Evolutionary conservation across 2,888 invertebrate species (phyloP), one percentile per base, ranked within the genome.

Genomic region (Ennomos fuscantarius): DNA sequence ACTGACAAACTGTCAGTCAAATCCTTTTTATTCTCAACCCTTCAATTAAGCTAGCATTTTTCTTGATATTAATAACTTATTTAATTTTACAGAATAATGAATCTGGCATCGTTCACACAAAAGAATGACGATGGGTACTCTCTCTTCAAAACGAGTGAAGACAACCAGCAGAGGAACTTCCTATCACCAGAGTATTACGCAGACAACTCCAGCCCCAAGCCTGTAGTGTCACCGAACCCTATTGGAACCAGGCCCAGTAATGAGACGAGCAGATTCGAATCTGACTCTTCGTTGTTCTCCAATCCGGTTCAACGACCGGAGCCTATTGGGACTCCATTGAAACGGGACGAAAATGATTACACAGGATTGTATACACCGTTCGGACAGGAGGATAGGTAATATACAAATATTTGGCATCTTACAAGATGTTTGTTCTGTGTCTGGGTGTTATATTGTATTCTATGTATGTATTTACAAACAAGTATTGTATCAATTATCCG

Each of bases 51-150:
- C n/a, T n/a, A n/a, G n/a, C n/a, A n/a, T n/a, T n/a, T n/a, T n/a
- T n/a, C n/a, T n/a, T n/a, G n/a, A n/a, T n/a, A n/a, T n/a, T n/a
- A n/a, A n/a, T n/a, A n/a, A n/a, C n/a, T n/a, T n/a, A n/a, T n/a
- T n/a, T n/a, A n/a, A n/a, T 0, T 24, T 24, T 24, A 0, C 24
- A 24, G 24, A 24, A 82, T 91, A 0, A 80, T 89, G 79, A 92
- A 89, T 37, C 45, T 92, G 0, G 89, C 92, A 0, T 90, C 91
- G 0, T 92, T 92, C 63, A 89, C 92, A 0, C 91, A 92, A 46
- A 89, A 89, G 55, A 90, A 86, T 15, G 89, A 92, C 1, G 90
- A 92, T n/a, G 88, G 92, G 0, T 92, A 92, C 49, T 90, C 91
- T 0, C 52, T 93, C 0, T 92, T 92, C 35, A 88, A 87, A 1